phyloP scores from a whole-genome alignment of 2,888 invertebrate species.

The Acleris cristana region DNA sequence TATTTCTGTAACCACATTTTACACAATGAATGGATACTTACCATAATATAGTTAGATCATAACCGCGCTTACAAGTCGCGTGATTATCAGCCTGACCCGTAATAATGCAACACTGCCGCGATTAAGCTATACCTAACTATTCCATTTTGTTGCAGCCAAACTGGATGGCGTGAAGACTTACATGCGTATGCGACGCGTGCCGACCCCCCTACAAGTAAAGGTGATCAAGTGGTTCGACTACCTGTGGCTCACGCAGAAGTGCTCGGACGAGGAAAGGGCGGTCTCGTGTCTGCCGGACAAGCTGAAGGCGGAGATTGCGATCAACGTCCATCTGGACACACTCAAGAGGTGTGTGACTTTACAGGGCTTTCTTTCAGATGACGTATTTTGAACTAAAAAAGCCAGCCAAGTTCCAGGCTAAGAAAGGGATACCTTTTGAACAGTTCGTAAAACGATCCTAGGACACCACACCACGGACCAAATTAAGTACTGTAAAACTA shows the following conservation, averaged over 20 bases:
- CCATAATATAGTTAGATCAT: no score
- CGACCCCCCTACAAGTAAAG: constrained; percentile 97
- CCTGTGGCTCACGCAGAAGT: constrained; percentile 99
- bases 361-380: no score
- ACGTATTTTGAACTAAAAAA: no score
- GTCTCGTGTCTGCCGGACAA: constrained; percentile 98
- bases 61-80: no score
- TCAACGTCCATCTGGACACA: constrained; percentile 99
- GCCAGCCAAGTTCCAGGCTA: no score
- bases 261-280: constrained; percentile 98
- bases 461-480: no score
- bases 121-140: neutral
- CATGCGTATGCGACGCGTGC: constrained; percentile 98
- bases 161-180: constrained; percentile 99
- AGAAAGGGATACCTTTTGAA: no score
- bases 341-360: constrained; percentile 85
- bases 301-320: constrained; percentile 99
- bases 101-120: neutral
- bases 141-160: constrained; percentile 90
- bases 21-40: no score
- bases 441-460: no score
- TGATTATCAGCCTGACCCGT: no score
- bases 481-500: no score
- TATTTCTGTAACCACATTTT: no score
- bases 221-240: constrained; percentile 99